Conservation (phyloP, 1,140 invertebrate genomes). For the Leptinotarsa defecta region DNA sequence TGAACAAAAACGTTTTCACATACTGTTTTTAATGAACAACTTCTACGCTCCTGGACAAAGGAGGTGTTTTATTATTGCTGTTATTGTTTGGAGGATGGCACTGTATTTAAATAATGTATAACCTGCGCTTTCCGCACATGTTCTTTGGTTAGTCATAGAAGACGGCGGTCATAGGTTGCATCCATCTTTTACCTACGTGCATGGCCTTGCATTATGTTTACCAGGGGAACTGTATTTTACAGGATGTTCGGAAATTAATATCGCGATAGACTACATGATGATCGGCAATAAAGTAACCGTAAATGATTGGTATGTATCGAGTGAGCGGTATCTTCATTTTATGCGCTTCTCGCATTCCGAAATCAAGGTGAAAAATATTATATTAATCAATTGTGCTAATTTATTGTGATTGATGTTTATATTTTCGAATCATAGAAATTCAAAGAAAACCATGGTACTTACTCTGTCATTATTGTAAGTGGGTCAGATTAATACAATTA, state of each 20-base stretch:
- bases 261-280: background rate
- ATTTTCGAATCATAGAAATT: too few species aligned
- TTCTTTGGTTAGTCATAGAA: conserved; percentile 1
- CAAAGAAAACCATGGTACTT: too few species aligned
- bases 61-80: conserved; percentile 6
- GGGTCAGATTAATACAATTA: too few species aligned
- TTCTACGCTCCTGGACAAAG: background rate
- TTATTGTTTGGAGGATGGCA: background rate
- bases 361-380: too few species aligned
- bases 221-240: background rate
- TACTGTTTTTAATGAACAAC: background rate
- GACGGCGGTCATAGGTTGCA: conserved; percentile 4
- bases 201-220: background rate
- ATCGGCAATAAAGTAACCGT: too few species aligned
- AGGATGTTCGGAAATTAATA: background rate
- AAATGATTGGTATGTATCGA: too few species aligned
- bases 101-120: background rate
- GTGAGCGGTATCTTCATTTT: too few species aligned
- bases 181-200: background rate
- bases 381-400: too few species aligned
- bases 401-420: too few species aligned
- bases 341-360: too few species aligned
- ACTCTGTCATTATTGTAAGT: too few species aligned
- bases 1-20: too few species aligned
- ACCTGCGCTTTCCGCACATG: background rate